Base-by-base conservation (phyloP, 2,797 vertebrate species). In the Kryptolebias ocellatus region DNA sequence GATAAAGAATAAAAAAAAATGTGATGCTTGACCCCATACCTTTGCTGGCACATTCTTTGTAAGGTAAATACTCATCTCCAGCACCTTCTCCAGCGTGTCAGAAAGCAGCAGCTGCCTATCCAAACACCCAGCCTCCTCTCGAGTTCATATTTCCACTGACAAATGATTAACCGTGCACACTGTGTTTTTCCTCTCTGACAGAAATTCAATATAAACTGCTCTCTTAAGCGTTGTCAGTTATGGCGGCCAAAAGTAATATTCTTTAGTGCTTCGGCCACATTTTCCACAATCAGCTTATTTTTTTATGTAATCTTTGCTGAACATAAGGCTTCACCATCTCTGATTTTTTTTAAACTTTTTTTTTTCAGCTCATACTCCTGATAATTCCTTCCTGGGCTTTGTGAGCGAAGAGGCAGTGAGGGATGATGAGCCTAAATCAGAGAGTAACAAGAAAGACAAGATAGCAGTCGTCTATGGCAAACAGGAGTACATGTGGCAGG, bases 331-430 rank as follows among this genome's bases (percentile, higher is more conserved):
- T 72, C 42, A 12, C 3, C 3, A 0, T 24, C 6, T 74, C 53
- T 60, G 16, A 31, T 63, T 10, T 7, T 27, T 2, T 45, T 46
- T n/a, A n/a, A n/a, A 55, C 50, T 55, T 67, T 27, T 20, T 18
- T 12, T 58, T 11, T 66, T 17, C 55, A 94, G 93, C 92, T 64
- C 93, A 94, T 29, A 91, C 89, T 39, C 92, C 93, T 61, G 93
- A 94, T 79, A 93, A 94, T 71, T 92, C 93, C 56, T 93, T 94
- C 81, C 84, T 94, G 84, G 93, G 93, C 3, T 93, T 94, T 77
- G 90, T 88, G 46, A 90, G 79, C 10, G 89, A 92, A 75, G 86
- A 89, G 58, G 59, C 67, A n/a, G 64, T 45, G 20, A 81, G 50
- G 45, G 73, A 80, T 34, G 67, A 80, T 6, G 71, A 83, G 51